Base-by-base conservation (phyloP, 2,888 invertebrate genomes). In the Drosophila cracens region DNA sequence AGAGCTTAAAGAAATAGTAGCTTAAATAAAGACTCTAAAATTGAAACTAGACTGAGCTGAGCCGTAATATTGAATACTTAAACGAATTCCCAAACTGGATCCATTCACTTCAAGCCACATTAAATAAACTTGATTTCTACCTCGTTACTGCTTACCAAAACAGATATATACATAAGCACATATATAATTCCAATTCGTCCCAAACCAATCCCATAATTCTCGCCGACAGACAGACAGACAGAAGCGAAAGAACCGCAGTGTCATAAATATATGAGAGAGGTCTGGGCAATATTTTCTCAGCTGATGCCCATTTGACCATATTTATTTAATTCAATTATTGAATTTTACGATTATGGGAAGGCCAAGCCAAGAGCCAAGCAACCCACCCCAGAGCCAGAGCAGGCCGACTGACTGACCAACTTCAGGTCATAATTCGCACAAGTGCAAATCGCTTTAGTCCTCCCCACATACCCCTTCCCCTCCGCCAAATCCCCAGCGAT, bases 311-410 rank as follows among this genome's bases (percentile, higher is more conserved):
- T 80, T 77, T 68, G 70, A 56, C 57, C 76, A 80, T 90, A 92
- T 90, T 91, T 92, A 92, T 92, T 91, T 92, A 92, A 91, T 91
- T 91, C 91, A 91, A 91, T 91, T 91, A 91, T 91, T 83, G 89
- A 86, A 87, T 91, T 91, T 91, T 91, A 91, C 80, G 91, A 92
- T 91, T 91, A 91, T 91, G 83, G 76, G 48, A 93, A 59, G 43
- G 49, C 65, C 59, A 33, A 58, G 58, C 29, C 21, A 34, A 49
- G 21, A 53, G 46, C 58, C 49, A 64, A 54, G 46, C 62, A 60
- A 66, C 66, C 51, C 67, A 74, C 38, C 67, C 78, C 18, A 18
- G 18, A 21, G 21, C 46, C 11, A n/a, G 8, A 4, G 46, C 43
- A 5, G 13, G 8, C 53, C 27, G 61, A 51, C 61, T 54, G 51